Evolutionary conservation across 1,140 invertebrate species (phyloP), one percentile per base, ranked within the genome.

Genomic region (Carcinoscorpius rotundicauda): DNA sequence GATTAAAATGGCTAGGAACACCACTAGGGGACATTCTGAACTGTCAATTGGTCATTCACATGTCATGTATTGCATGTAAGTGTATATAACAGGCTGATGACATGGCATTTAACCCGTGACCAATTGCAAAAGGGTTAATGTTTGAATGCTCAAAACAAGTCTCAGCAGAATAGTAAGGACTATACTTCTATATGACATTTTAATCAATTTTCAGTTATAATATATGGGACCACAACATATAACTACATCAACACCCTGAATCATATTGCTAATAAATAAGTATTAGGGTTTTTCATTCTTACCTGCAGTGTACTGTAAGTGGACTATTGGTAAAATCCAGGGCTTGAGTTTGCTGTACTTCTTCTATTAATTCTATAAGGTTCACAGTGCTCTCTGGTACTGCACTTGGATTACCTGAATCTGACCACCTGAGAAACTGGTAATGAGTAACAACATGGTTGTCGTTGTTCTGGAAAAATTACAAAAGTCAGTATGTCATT

Each of bases 311-410:
- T 51, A 69, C 68, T 52, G 65, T 66, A 48, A 69, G 62, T 50
- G 68, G 68, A 49, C 68, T 64, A 69, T 57, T 64, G 5, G 61
- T 64, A 4, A 64, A 11, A 52, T 69, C 61, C 62, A 64, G 64
- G 56, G 66, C 68, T 62, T 69, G 68, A 64, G 63, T 64, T 58
- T 64, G 63, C 49, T 66, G 64, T n/a, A 67, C 60, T 57, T 59
- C 66, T 63, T 72, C 71, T 51, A 71, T 67, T 61, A 72, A 65
- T 48, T 64, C 65, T 6, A 72, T 29, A 58, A 72, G 60, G 9
- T 68, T 65, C 56, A 68, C 50, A 8, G 64, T 66, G 51, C 62
- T 62, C 49, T 69, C 68, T 61, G 68, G 68, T 62, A 69, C 68
- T 51, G 64, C 62, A 49, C 64, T 62, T 48, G 64, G 61, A 2